These are phyloP conservation scores for Paratrypauchen microcephalus DNA, from an alignment of 2,797 vertebrate species.

Conservation along the genomic window DNA sequence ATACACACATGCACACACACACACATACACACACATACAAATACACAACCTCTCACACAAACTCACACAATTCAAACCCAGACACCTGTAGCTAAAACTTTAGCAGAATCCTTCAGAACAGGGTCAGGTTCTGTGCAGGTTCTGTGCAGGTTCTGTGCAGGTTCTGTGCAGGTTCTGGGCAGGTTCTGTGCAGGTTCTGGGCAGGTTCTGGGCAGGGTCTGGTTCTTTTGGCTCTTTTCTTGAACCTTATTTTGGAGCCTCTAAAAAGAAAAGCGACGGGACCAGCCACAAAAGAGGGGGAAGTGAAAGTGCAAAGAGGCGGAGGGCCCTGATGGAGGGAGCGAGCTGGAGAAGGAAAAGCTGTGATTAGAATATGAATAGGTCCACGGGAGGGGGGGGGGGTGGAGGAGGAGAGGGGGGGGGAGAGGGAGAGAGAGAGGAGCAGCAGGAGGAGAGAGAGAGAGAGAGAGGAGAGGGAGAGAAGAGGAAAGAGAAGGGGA, in stretches of 20 bases:
- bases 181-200: no score
- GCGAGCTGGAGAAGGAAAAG: slow-evolving; percentile 94
- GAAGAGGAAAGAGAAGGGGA: background rate
- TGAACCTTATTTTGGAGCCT: slow-evolving; percentile 78
- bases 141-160: no score
- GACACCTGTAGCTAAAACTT: slow-evolving; percentile 65
- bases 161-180: slow-evolving; percentile 9
- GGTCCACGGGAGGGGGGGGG: slow-evolving; percentile 87
- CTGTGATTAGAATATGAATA: slow-evolving; percentile 99
- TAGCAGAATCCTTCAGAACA: no score
- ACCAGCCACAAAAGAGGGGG: slow-evolving; percentile 83
- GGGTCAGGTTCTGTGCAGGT: no score
- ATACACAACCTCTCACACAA: no score
- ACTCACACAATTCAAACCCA: slow-evolving; percentile 77
- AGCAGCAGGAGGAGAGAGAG: no score
- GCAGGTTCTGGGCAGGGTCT: slow-evolving; percentile 27
- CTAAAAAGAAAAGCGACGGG: slow-evolving; percentile 73
- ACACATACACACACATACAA: slow-evolving; percentile 28
- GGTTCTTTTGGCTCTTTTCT: slow-evolving; percentile 54
- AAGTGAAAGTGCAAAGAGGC: slow-evolving; percentile 89
- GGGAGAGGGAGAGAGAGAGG: slow-evolving; percentile 50
- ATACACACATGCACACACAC: no score
- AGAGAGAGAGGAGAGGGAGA: background rate
- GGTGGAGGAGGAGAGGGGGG: slow-evolving; percentile 77
- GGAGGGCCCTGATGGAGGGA: slow-evolving; percentile 92